These are phyloP conservation scores for Cerceris rybyensis DNA, from an alignment of 2,888 invertebrate genomes.

Conservation along the genomic window DNA sequence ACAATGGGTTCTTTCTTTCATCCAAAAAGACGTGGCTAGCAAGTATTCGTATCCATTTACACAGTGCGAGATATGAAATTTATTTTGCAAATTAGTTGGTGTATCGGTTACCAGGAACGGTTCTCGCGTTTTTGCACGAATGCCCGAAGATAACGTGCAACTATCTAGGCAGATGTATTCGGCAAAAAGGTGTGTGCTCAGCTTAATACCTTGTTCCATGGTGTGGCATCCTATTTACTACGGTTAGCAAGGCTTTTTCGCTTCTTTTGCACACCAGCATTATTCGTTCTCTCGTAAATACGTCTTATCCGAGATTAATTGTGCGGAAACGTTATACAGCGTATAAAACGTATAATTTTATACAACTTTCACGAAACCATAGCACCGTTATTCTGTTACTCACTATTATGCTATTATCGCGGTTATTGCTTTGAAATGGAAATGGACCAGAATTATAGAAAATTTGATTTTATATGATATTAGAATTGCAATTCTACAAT, in stretches of 20 bases:
- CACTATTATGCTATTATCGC: no score
- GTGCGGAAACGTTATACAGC: not conserved
- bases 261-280: slow-evolving; percentile 12
- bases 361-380: no score
- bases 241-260: slow-evolving; percentile 15
- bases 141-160: slow-evolving; percentile 19
- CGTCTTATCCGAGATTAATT: slow-evolving; percentile 26
- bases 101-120: slow-evolving; percentile 16
- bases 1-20: no score
- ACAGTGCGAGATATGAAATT: slow-evolving; percentile 11
- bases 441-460: no score
- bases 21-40: no score
- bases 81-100: slow-evolving; percentile 13
- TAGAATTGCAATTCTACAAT: no score
- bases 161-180: slow-evolving; percentile 5
- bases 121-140: slow-evolving; percentile 16
- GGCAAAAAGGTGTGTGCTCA: slow-evolving; percentile 22
- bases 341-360: no score
- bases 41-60: no score
- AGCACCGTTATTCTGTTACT: no score
- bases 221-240: slow-evolving; percentile 14
- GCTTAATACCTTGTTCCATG: slow-evolving; percentile 31
- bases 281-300: slow-evolving; percentile 9
- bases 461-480: no score
- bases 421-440: no score